phyloP scores from a whole-genome alignment of 37 sponge, comb jelly and placozoan species.

The Diacarnus erythraeanus region DNA sequence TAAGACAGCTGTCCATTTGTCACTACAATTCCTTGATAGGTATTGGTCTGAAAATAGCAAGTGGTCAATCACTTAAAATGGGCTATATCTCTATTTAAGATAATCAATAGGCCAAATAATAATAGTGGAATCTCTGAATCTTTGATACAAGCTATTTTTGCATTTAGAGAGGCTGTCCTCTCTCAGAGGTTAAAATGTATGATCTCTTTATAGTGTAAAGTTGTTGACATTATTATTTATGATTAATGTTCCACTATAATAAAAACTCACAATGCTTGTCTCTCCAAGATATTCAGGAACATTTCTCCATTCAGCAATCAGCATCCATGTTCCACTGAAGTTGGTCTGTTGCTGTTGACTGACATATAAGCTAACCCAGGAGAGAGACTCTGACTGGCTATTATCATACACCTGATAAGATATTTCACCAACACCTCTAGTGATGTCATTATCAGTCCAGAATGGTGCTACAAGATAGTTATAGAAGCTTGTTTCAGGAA shows the following conservation, averaged over 20 bases:
- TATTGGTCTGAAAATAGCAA: constrained; percentile 18
- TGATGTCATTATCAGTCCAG: constrained; percentile 31
- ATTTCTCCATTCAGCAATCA: constrained; percentile 52
- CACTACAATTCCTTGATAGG: constrained; percentile 41
- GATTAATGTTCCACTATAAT: not conserved
- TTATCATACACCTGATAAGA: constrained; percentile 7
- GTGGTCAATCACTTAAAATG: not conserved
- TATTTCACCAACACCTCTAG: constrained; percentile 9
- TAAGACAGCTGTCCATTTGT: constrained; percentile 28
- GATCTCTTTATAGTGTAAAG: too few species aligned
- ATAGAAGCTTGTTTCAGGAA: constrained; percentile 31
- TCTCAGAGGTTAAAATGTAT: too few species aligned
- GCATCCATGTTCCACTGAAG: constrained; percentile 53
- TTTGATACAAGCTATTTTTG: too few species aligned
- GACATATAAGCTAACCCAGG: constrained; percentile 21
- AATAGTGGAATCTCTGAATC: too few species aligned
- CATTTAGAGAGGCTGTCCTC: too few species aligned
- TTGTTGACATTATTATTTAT: not conserved
- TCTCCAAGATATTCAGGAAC: constrained; percentile 41
- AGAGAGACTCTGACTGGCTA: not conserved
- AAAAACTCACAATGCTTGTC: constrained; percentile 9
- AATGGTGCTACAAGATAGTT: constrained; percentile 30
- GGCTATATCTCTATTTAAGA: not conserved
- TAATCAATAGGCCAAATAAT: too few species aligned
- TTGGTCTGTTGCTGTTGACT: constrained; percentile 13